Base-by-base conservation (phyloP, 2,888 invertebrate genomes). In the Xestobium rufovillosum region DNA sequence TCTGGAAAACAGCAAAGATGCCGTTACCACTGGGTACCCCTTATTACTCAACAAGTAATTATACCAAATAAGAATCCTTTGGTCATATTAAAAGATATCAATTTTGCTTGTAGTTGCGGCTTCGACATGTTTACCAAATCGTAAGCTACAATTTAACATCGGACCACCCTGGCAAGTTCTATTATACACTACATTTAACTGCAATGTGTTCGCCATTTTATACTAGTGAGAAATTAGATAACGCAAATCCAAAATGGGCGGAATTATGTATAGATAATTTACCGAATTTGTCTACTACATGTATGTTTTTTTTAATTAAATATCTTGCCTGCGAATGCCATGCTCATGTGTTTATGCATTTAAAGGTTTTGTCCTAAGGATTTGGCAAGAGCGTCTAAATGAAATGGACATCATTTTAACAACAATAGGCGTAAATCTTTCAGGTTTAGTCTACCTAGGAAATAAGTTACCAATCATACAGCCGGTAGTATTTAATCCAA, bases 381-480 rank as follows among this genome's bases (percentile, higher is more conserved):
- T 73, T 34, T 73, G 72, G 71, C 53, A 57, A 39, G 49, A 57
- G 28, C 50, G 47, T 14, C 42, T 38, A 19, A 43, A 52, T 13
- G 56, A 59, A 4, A 67, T 69, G 31, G 80, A 84, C 55, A 66
- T 69, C 6, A 69, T 80, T 28, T 66, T 87, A 9, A 76, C 86
- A 51, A 80, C 85, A 2, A 91, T 89, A 88, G 83, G 83, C 2
- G 76, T 94, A 3, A 82, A 87, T 54, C 81, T 94, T 53, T 83
- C 83, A 38, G 91, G 91, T 1, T 70, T 94, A 9, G 72, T 83
- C 34, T 85, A 83, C 52, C 72, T 85, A 27, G 81, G 83, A 31
- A 76, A 78, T 31, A 79, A 80, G 58, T 61, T 80, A 37, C 68
- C 76, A 8, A 73, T 73, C 48, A 75, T 80, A 54, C 75, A 79